Conservation (phyloP, 2,797 vertebrate species). For the Acanthurus tractus region DNA sequence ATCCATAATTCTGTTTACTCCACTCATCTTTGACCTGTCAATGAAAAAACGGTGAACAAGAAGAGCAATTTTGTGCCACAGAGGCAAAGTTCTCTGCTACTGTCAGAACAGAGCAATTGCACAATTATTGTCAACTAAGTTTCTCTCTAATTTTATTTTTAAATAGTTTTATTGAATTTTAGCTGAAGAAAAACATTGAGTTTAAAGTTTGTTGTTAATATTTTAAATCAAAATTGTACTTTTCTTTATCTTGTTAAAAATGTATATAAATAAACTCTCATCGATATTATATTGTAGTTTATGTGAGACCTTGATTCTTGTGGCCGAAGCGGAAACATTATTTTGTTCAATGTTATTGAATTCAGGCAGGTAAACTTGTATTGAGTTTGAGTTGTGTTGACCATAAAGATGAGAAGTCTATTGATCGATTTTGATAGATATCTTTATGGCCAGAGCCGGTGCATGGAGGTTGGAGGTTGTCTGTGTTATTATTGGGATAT, state of each 20-base stretch:
- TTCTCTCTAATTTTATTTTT: too few relatives aligned
- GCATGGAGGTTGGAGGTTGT: constrained; percentile 41
- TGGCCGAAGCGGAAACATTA: neutral
- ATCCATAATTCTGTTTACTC: neutral
- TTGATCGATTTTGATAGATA: constrained; percentile 52
- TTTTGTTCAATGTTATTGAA: constrained; percentile 16
- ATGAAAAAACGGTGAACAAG: neutral
- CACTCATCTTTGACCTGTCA: neutral
- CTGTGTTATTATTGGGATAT: constrained; percentile 51
- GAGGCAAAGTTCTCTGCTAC: neutral
- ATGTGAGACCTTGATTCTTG: constrained; percentile 13
- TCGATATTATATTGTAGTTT: neutral
- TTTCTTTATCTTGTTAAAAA: too few relatives aligned
- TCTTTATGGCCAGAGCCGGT: constrained; percentile 25
- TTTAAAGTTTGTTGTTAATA: too few relatives aligned
- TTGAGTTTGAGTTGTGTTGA: constrained; percentile 23
- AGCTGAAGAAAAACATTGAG: too few relatives aligned
- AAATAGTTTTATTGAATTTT: too few relatives aligned
- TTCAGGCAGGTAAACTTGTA: constrained; percentile 8
- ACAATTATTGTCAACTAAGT: too few relatives aligned
- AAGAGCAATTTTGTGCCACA: neutral
- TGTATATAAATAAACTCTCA: too few relatives aligned
- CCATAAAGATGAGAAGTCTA: constrained; percentile 34
- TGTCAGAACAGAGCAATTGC: neutral
- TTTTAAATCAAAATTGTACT: too few relatives aligned